Conservation (phyloP, 2,888 invertebrate species). For the Megaustenia siamemsis region DNA sequence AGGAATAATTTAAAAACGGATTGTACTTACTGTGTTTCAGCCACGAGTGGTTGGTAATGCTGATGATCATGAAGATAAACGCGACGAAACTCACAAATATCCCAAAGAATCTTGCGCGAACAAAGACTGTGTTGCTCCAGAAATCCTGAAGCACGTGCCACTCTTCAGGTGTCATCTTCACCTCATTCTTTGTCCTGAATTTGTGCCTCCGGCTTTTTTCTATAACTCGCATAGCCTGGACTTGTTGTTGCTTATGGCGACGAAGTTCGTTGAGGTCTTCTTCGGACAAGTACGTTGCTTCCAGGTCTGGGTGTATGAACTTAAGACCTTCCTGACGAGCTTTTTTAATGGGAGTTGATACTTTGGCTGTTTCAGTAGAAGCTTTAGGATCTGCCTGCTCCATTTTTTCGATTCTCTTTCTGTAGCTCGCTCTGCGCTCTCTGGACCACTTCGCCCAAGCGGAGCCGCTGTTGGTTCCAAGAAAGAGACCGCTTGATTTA, state of each 20-base stretch:
- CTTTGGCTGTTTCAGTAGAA: slow-evolving; percentile 66
- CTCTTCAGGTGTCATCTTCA: slow-evolving; percentile 71
- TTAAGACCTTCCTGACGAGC: slow-evolving; percentile 74
- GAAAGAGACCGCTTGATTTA: slow-evolving; percentile 62
- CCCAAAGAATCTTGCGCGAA: slow-evolving; percentile 71
- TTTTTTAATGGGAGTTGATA: slow-evolving; percentile 78
- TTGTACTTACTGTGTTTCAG: slow-evolving; percentile 61
- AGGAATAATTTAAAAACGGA: background rate
- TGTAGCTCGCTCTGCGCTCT: slow-evolving; percentile 74
- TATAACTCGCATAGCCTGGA: slow-evolving; percentile 69
- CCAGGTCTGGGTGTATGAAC: slow-evolving; percentile 74
- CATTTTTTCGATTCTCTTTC: slow-evolving; percentile 68
- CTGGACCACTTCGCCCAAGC: slow-evolving; percentile 74
- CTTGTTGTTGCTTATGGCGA: slow-evolving; percentile 70
- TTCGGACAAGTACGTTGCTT: slow-evolving; percentile 71
- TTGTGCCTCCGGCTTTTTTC: slow-evolving; percentile 69
- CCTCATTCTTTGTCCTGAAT: slow-evolving; percentile 59
- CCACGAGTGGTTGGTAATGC: slow-evolving; percentile 69
- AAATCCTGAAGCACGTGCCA: slow-evolving; percentile 74
- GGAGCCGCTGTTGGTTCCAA: slow-evolving; percentile 64
- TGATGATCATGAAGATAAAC: slow-evolving; percentile 68
- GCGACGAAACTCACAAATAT: slow-evolving; percentile 71
- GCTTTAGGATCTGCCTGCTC: slow-evolving; percentile 69
- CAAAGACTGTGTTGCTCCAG: slow-evolving; percentile 77
- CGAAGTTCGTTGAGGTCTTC: slow-evolving; percentile 73